Conservation (phyloP, 1,140 invertebrate genomes). For the Aradophagus sp. region DNA sequence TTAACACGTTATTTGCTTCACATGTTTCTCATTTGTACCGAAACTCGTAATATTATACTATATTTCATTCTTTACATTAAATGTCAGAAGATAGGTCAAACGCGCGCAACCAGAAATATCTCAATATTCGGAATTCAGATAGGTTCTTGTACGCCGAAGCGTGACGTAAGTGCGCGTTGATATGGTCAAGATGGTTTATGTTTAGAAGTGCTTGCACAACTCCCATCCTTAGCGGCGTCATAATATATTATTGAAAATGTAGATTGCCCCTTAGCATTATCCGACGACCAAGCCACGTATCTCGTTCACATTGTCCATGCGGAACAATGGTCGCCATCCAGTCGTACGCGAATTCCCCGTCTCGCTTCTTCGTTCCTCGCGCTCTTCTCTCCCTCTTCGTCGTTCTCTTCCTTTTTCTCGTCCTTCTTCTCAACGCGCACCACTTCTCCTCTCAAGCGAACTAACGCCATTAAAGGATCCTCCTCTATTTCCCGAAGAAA, state of each 20-base stretch:
- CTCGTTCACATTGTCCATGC: conserved; percentile 66
- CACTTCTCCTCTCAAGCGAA: conserved; percentile 15
- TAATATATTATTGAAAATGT: conserved; percentile 71
- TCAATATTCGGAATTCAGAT: conserved; percentile 61
- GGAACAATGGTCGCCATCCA: conserved; percentile 64
- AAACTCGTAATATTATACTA: too few relatives aligned
- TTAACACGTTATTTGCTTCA: too few relatives aligned
- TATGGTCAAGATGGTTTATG: conserved; percentile 48
- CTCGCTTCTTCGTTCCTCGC: conserved; percentile 39
- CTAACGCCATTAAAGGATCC: conserved; percentile 45
- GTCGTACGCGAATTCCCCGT: conserved; percentile 30
- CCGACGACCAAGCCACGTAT: conserved; percentile 42
- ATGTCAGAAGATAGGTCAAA: too few relatives aligned
- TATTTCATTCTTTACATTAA: too few relatives aligned
- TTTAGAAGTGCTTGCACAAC: conserved; percentile 45
- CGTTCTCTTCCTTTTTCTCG: conserved; percentile 19
- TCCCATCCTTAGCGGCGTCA: conserved; percentile 49
- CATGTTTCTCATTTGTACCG: too few relatives aligned
- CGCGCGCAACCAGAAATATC: conserved; percentile 49
- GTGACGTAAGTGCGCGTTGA: conserved; percentile 42
- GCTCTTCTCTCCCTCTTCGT: conserved; percentile 35
- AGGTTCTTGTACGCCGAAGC: conserved; percentile 43
- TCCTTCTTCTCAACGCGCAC: conserved; percentile 24
- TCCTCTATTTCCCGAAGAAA: conserved; percentile 47
- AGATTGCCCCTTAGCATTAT: conserved; percentile 65